Conservation (phyloP, 2,113 vertebrate genomes). For the Alaudala cheleensis region DNA sequence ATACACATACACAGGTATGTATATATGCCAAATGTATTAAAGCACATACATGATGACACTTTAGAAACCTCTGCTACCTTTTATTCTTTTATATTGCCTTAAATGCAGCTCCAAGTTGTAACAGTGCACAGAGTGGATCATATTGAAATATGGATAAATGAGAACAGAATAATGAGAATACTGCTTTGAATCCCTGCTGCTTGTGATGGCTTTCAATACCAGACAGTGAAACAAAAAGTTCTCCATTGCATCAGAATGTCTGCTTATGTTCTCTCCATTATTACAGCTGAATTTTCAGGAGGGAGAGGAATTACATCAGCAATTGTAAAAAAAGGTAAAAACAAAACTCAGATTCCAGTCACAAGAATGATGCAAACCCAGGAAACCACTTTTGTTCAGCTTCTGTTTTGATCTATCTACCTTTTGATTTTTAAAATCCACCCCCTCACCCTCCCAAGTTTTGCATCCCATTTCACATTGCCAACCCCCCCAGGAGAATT, state of each 20-base stretch:
- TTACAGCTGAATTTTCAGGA: not conserved
- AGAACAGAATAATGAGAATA: not conserved
- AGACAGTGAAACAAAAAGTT: not conserved
- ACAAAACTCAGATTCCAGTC: not conserved
- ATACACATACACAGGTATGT: not conserved
- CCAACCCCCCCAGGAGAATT: not conserved
- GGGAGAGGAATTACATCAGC: not conserved
- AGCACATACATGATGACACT: not conserved
- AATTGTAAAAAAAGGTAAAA: not conserved
- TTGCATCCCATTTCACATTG: not conserved
- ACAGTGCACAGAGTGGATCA: not conserved
- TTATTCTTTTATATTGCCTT: not conserved
- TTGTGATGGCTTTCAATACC: not conserved
- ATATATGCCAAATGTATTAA: not conserved
- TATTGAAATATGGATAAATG: not conserved
- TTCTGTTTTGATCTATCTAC: not conserved
- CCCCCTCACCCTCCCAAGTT: not conserved
- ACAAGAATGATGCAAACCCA: not conserved
- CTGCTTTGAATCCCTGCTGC: not conserved
- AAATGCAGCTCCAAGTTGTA: not conserved
- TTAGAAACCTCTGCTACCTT: not conserved
- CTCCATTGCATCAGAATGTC: not conserved
- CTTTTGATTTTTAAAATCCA: not conserved
- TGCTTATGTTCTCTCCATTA: not conserved
- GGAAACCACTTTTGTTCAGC: constrained; percentile 4